Evolutionary conservation across 1,140 invertebrate genomes (phyloP).

Genomic region (Drosophila baimaii): DNA sequence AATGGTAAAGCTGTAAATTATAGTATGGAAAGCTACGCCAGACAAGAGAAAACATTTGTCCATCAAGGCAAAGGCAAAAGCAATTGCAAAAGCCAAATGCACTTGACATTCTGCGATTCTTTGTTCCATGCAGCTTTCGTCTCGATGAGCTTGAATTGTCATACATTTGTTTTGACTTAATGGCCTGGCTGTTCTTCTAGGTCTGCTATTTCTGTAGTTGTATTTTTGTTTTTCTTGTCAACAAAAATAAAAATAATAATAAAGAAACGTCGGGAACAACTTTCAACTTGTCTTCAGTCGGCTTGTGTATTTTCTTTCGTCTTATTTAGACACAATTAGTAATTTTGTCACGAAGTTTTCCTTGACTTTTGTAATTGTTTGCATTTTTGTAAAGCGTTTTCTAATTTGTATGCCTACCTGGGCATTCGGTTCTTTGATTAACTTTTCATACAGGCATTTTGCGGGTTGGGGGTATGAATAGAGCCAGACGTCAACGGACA

Average conservation of each 20-base stretch:
- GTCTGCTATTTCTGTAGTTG: slow-evolving; percentile 24
- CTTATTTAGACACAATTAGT: slow-evolving; percentile 60
- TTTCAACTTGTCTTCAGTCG: slow-evolving; percentile 36
- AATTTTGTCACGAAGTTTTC: slow-evolving; percentile 64
- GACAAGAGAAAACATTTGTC: slow-evolving; percentile 22
- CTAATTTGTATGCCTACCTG: slow-evolving; percentile 48
- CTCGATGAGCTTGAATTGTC: slow-evolving; percentile 37
- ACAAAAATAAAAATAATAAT: slow-evolving; percentile 23
- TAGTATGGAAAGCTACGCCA: slow-evolving; percentile 15
- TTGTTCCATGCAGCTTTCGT: slow-evolving; percentile 30
- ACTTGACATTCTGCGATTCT: slow-evolving; percentile 33
- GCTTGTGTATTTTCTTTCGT: slow-evolving; percentile 4
- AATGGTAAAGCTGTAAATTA: slow-evolving; percentile 38
- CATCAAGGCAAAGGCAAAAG: slow-evolving; percentile 6
- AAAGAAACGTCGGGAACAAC: slow-evolving; percentile 24
- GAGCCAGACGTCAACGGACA: background rate
- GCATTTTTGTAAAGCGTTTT: slow-evolving; percentile 45
- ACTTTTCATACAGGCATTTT: slow-evolving; percentile 24
- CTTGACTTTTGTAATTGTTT: slow-evolving; percentile 42
- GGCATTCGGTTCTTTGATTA: slow-evolving; percentile 38
- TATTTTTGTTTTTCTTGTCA: slow-evolving; percentile 11
- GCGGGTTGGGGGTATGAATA: background rate
- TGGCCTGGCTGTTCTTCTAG: slow-evolving; percentile 15
- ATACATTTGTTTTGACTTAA: slow-evolving; percentile 45
- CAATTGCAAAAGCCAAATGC: slow-evolving; percentile 20